Percentiles rank a stretch among this genome's conserved stretches.
phyloP scores from a whole-genome alignment of 2,797 vertebrate genomes.

The Silurus lanzhouensis region DNA sequence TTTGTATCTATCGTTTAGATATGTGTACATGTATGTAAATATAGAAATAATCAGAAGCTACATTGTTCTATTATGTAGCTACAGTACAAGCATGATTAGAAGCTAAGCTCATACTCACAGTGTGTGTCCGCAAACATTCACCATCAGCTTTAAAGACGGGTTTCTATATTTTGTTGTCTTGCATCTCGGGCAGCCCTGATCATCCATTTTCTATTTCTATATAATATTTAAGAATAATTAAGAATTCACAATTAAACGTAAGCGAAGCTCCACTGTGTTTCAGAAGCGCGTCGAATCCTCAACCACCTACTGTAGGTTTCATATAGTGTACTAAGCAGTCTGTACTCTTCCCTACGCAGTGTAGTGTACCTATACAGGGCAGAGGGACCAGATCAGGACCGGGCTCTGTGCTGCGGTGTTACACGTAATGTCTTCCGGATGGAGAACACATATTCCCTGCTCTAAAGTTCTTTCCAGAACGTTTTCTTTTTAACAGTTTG shows the following conservation, averaged over 20 bases:
- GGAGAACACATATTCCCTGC: not conserved
- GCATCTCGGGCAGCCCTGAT: conserved; percentile 91
- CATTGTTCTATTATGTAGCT: too few relatives aligned
- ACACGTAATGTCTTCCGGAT: not conserved
- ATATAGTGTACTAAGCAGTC: not conserved
- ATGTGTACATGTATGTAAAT: not conserved
- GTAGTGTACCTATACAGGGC: not conserved
- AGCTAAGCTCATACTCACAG: conserved; percentile 81
- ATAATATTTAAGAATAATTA: not conserved
- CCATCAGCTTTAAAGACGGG: conserved; percentile 95
- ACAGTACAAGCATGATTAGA: not conserved
- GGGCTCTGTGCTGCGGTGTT: not conserved
- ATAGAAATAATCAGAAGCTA: too few relatives aligned
- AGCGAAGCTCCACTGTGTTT: not conserved
- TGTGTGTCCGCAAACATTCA: conserved; percentile 97
- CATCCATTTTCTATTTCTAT: conserved; percentile 79
- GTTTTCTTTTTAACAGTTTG: not conserved
- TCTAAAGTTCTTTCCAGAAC: not conserved
- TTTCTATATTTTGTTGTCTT: conserved; percentile 98
- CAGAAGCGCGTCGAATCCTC: not conserved
- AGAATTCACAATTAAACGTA: not conserved
- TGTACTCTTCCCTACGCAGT: not conserved
- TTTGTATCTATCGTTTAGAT: not conserved
- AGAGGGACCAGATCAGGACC: not conserved
- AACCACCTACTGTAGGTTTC: not conserved